These are phyloP conservation scores for Macrotrachela quadricornifera DNA, from an alignment of 1,140 invertebrate species.

Conservation along the genomic window DNA sequence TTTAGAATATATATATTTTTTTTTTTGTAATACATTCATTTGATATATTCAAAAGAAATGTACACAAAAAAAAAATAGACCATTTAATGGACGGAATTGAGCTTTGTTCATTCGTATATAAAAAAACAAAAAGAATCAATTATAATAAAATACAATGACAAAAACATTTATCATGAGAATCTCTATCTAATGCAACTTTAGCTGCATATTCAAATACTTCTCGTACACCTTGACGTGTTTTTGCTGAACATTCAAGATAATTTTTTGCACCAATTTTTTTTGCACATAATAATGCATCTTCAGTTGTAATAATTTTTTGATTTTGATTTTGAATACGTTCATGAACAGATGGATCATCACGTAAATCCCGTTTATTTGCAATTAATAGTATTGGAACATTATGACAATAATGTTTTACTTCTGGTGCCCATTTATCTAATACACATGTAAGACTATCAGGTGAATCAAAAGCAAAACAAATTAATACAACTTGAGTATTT, in stretches of 20 bases:
- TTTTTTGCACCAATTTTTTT: conserved; percentile 11
- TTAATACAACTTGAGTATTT: conserved; percentile 88
- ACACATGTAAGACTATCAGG: conserved; percentile 90
- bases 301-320: conserved; percentile 13
- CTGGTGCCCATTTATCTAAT: conserved; percentile 33
- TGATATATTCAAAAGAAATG: no score
- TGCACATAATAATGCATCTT: conserved; percentile 13
- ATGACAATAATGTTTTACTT: conserved; percentile 86
- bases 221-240: conserved; percentile 16
- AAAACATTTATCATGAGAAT: no score
- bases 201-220: conserved; percentile 18
- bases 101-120: no score
- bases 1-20: no score
- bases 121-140: no score
- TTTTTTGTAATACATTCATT: no score
- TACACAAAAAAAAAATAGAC: no score
- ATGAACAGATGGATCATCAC: conserved; percentile 16
- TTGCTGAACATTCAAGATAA: conserved; percentile 23
- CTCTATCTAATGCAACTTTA: conserved; percentile 9
- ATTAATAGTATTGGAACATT: conserved; percentile 92
- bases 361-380: conserved; percentile 71
- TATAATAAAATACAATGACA: no score
- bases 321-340: conserved; percentile 10
- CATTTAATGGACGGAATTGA: no score
- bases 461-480: conserved; percentile 92